Conservation (phyloP, 2,113 vertebrate species). For the Heterotis niloticus region DNA sequence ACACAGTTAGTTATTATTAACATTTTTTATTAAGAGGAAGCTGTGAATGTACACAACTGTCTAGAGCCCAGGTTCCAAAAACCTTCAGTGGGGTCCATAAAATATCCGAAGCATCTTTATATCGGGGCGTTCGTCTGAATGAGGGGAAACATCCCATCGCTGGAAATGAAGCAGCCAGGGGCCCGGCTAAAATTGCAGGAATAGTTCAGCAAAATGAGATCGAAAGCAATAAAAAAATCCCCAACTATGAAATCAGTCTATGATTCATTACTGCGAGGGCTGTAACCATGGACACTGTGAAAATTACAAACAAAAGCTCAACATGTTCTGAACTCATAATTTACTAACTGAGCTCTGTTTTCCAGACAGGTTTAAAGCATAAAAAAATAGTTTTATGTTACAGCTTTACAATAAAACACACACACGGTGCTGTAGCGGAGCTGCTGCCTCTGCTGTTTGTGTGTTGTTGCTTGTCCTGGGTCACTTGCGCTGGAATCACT, state of each 20-base stretch:
- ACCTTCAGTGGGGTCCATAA: neutral
- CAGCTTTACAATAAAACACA: neutral
- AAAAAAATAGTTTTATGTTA: neutral
- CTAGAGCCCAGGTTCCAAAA: neutral
- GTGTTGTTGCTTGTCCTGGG: neutral
- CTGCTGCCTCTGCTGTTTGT: slow-evolving; percentile 1
- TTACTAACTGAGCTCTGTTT: slow-evolving; percentile 25
- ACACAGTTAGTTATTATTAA: neutral
- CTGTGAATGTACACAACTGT: neutral
- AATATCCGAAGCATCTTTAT: neutral
- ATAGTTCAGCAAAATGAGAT: neutral
- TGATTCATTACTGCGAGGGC: neutral
- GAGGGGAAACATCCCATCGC: neutral
- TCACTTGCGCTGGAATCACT: too few relatives aligned
- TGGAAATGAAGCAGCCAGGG: neutral
- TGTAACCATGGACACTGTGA: neutral
- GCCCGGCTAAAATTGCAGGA: neutral
- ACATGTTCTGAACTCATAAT: slow-evolving; percentile 5
- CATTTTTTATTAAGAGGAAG: neutral
- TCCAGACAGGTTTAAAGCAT: slow-evolving; percentile 33
- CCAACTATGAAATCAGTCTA: neutral
- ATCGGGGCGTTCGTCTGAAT: neutral
- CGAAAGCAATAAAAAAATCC: neutral
- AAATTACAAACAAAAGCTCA: neutral
- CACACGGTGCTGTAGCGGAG: neutral